phyloP scores from a whole-genome alignment of 1,140 invertebrate genomes.

The Littorina saxatilis region DNA sequence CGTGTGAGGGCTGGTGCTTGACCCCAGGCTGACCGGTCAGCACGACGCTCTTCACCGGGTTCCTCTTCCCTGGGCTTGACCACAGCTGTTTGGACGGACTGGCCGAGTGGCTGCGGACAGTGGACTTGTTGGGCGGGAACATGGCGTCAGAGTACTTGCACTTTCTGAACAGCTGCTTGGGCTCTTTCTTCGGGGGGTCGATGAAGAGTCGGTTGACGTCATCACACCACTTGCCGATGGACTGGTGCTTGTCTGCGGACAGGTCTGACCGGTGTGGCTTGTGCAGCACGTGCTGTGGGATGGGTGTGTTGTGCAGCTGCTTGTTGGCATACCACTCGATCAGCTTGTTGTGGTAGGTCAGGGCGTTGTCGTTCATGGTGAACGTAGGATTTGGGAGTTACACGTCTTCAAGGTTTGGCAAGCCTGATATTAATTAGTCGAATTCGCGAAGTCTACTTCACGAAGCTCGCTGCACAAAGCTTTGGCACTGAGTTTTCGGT shows the following conservation, averaged over 20 bases:
- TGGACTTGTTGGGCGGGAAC: conserved; percentile 17
- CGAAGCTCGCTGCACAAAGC: too few relatives aligned
- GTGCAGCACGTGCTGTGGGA: conserved; percentile 16
- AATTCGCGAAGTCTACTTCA: too few relatives aligned
- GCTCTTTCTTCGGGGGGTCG: conserved; percentile 26
- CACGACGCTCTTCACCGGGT: not conserved
- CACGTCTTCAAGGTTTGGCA: not conserved
- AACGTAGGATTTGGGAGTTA: not conserved
- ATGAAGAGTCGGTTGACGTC: conserved; percentile 44
- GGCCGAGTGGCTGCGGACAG: not conserved
- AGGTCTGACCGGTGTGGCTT: conserved; percentile 42
- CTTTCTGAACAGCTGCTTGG: conserved; percentile 26
- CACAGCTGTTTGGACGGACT: not conserved
- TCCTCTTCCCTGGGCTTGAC: not conserved
- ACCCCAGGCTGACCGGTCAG: not conserved
- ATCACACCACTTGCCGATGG: conserved; percentile 43
- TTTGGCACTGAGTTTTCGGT: too few relatives aligned
- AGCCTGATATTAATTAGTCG: not conserved
- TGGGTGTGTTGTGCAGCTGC: not conserved
- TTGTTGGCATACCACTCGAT: conserved; percentile 12
- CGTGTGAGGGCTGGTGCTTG: not conserved
- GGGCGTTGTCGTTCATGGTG: conserved; percentile 50
- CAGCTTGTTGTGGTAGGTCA: conserved; percentile 51
- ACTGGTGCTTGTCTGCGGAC: conserved; percentile 44
- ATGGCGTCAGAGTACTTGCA: conserved; percentile 27